Base-by-base conservation (phyloP, 2,797 vertebrate species). In the Lateolabrax maculatus region DNA sequence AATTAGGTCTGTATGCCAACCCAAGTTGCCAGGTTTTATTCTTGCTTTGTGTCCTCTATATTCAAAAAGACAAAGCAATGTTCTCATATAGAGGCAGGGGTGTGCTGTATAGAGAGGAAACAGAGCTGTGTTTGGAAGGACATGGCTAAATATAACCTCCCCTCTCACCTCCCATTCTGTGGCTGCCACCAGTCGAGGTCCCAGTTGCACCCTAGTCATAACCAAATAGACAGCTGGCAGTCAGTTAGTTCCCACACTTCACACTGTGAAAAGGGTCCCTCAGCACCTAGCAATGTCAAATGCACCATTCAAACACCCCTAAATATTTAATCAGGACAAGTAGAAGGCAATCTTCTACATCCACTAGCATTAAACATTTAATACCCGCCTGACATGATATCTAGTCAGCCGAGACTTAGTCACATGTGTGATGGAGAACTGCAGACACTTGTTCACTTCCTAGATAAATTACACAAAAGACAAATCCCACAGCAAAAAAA, bases 251-350 rank as follows among this genome's bases (percentile, higher is more conserved):
- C 84, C 77, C 83, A 73, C 83, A 80, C 84, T 88, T 87, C 76
- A 84, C 77, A 77, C 71, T 53, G 72, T 8, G 77, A 87, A 61
- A 89, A 68, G 58, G 74, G 89, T 94, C 92, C 91, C 92, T 78
- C 75, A 85, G 85, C 91, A 92, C 88, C 85, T 79, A 63, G 81
- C 88, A 78, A 90, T 94, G 92, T 94, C 92, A 93, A 91, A 93
- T 71, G 73, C 85, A 84, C 88, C 87, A 82, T 89, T 93, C 92
- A 93, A 85, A 87, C 81, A 44, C 56, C 76, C 70, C 86, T 95
- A 94, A 95, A 95, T 95, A 95, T 95, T 95, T 95, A 93, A 95
- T 94, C 88, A 85, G 88, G 85, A 94, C 94, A 95, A 94, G 93
- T 89, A 87, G 87, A 87, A 92, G 90, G 90, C 89, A 93, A 93